Evolutionary conservation across 2,113 vertebrate genomes (phyloP), one percentile per base, ranked within the genome.

Genomic region (Megatriorchis doriae): DNA sequence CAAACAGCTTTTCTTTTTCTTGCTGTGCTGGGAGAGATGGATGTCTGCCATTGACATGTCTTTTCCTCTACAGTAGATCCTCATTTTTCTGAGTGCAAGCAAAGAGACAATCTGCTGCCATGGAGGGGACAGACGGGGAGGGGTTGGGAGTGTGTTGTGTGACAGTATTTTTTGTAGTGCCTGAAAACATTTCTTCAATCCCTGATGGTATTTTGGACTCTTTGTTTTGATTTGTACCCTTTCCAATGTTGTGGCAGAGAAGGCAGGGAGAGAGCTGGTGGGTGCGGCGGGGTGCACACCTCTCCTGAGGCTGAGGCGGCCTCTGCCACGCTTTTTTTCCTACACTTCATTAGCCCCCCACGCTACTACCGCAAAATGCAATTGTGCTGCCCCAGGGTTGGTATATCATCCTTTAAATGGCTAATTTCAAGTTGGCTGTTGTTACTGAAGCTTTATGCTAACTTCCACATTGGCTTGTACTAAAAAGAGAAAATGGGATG

Each of bases 321-420:
- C 40, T 66, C 19, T 21, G n/a, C 22, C 16, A 7, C 0, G 3
- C 31, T 59, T 43, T 0, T 0, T 27, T 72, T 32, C 29, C 34
- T 47, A 1, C 0, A 0, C 47, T 75, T 43, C 50, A 3, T 29
- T 27, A 40, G 2, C 31, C 20, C 7, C 0, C 56, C 31, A 26
- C 23, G 7, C 45, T 45, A 0, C 52, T 48, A 2, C 38, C 11
- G 3, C 23, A 32, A 0, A 40, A 45, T 7, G 8, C 27, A 4
- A 1, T 48, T 71, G 27, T 67, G 29, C 38, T 78, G 31, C 32
- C 23, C 16, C 4, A 2, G 11, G 23, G 4, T 50, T 62, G 34
- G 31, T 43, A 0, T 48, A 3, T 53, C 45, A 11, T 58, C 36
- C 27, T 55, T 52, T 4, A 43, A 50, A 32, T 12, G 36, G 7